Conservation (phyloP, 2,797 vertebrate genomes). For the Gambusia yucatana region DNA sequence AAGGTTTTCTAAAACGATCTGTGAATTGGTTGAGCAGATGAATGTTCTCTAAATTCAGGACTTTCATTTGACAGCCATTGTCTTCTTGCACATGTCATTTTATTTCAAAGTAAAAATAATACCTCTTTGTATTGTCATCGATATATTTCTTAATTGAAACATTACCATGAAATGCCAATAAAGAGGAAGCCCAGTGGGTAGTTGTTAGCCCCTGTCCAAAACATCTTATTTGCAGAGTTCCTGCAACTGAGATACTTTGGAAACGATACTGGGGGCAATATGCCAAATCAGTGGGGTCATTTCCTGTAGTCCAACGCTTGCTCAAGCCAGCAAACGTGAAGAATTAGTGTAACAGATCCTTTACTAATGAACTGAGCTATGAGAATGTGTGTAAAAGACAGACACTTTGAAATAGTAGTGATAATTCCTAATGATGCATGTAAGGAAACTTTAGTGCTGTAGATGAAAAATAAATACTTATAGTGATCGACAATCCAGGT, state of each 20-base stretch:
- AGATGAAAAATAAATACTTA: background rate
- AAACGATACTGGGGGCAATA: constrained; percentile 45
- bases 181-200: constrained; percentile 38
- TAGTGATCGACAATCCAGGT: background rate
- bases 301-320: constrained; percentile 87
- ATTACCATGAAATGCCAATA: constrained; percentile 29
- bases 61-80: constrained; percentile 41
- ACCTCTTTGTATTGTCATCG: background rate
- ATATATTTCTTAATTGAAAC: constrained; percentile 15
- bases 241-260: constrained; percentile 52
- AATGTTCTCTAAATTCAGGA: constrained; percentile 52
- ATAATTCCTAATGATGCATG: constrained; percentile 18
- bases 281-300: constrained; percentile 52
- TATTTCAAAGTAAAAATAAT: constrained; percentile 17
- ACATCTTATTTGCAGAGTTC: constrained; percentile 43
- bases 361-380: constrained; percentile 74
- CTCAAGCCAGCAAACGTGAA: constrained; percentile 81
- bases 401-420: constrained; percentile 20
- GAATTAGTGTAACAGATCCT: constrained; percentile 74
- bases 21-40: constrained; percentile 57
- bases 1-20: constrained; percentile 55
- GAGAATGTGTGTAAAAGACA: constrained; percentile 54
- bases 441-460: background rate
- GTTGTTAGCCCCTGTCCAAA: constrained; percentile 37
- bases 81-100: constrained; percentile 21